Base-by-base conservation (phyloP, 92 coral and sea anemone genomes). In the Desmophyllum pertusum region DNA sequence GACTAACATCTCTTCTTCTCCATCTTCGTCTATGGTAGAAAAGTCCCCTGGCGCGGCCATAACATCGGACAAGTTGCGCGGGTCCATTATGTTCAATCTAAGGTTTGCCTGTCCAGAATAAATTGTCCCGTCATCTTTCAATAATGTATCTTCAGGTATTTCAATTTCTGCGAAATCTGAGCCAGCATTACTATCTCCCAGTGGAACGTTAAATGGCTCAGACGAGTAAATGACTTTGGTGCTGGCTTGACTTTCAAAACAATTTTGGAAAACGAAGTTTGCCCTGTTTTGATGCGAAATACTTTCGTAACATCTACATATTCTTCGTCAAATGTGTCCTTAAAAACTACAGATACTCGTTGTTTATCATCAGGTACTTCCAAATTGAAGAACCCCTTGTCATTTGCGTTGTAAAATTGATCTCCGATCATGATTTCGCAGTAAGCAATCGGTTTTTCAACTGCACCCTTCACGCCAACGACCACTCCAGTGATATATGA, bases 11-110 rank as follows among this genome's bases (percentile, higher is more conserved):
- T 88, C 81, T 35, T 88, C 82, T 31, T 85, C 85, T 66, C 94
- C 94, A 13, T 77, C 89, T 29, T 87, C 85, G 53, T 80, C 77
- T 0, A 91, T 25, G 17, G 94, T 68, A 23, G 92, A 75, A 30
- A 91, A 91, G 43, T 91, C 94, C 0, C 85, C 94, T 3, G 91
- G 92, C 1, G 94, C 94, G 33, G 91, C 78, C 25, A 57, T 76
- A 10, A 91, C 70, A 48, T 91, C 87, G 1, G 92, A 77, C 42
- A 42, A 33, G 73, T 88, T 91, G 19, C 92, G 75, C 18, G 92
- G 88, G 75, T 91, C 92, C 76, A 74, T 65, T 27, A 80, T 81
- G 52, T 45, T 77, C 33, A 91, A 18, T 18, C 65, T 76, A 0
- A 72, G 81, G 17, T 87, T 85, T 1, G 92, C 94, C 25, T 76